phyloP scores from a whole-genome alignment of 2,888 invertebrate genomes.

The Coelopa pilipes region DNA sequence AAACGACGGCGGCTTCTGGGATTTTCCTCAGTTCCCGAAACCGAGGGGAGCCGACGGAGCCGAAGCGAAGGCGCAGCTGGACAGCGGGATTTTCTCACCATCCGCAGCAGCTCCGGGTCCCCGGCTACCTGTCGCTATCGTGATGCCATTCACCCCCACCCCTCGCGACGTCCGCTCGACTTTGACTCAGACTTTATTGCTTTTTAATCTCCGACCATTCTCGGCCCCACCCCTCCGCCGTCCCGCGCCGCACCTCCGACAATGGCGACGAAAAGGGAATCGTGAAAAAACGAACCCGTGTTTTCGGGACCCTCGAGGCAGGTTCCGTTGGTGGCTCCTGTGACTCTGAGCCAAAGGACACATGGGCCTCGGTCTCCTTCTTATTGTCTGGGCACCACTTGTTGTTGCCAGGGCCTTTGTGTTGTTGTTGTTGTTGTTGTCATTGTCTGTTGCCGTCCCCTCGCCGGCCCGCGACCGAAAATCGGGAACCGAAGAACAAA shows the following conservation, averaged over 20 bases:
- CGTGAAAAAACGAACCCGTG: conserved; percentile 10
- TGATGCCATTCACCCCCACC: no score
- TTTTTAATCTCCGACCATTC: conserved; percentile 36
- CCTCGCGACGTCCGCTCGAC: not conserved
- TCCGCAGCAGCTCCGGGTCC: no score
- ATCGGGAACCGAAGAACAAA: no score
- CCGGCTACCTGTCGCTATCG: no score
- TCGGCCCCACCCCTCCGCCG: not conserved
- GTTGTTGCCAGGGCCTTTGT: no score
- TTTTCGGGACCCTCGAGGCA: not conserved
- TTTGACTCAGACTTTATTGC: conserved; percentile 41
- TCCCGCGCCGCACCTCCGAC: not conserved
- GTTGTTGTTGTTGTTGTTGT: not conserved
- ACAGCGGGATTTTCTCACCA: no score
- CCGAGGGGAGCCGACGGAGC: no score
- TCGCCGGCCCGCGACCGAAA: no score
- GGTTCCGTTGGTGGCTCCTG: not conserved
- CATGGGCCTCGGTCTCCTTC: not conserved
- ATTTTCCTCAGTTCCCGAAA: no score
- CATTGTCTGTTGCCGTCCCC: not conserved
- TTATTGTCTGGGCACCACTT: no score
- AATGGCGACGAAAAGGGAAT: not conserved
- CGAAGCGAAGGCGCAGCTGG: no score
- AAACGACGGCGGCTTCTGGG: no score
- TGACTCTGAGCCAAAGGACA: not conserved